Conservation (phyloP, 2,113 vertebrate species). For the Ammospiza nelsoni region DNA sequence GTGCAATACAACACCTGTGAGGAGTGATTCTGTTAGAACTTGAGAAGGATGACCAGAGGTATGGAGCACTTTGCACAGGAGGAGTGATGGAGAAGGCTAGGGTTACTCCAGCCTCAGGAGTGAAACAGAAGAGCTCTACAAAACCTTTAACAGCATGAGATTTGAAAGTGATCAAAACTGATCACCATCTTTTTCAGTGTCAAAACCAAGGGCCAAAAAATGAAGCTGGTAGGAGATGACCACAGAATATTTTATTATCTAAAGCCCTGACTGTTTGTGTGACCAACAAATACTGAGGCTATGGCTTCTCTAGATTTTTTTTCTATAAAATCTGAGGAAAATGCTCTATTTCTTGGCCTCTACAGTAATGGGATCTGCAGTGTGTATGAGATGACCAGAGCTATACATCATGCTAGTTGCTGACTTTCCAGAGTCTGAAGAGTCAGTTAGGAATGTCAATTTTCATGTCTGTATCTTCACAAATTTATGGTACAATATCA, state of each 20-base stretch:
- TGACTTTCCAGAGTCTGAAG: background rate
- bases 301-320: background rate
- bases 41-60: background rate
- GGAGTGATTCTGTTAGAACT: background rate
- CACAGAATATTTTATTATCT: background rate
- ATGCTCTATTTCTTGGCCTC: background rate
- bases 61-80: background rate
- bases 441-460: background rate
- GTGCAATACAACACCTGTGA: background rate
- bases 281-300: background rate
- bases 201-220: background rate
- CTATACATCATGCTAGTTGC: background rate
- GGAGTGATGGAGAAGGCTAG: background rate
- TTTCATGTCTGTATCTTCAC: background rate
- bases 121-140: background rate
- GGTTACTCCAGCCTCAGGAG: background rate
- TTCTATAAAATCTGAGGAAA: background rate
- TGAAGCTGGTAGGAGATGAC: background rate
- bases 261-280: background rate
- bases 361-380: background rate
- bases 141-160: background rate
- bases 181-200: background rate
- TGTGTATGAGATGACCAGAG: background rate
- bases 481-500: background rate
- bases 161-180: background rate